Evolutionary conservation across 2,797 vertebrate genomes (phyloP).

Genomic region (Heliangelus exortis): DNA sequence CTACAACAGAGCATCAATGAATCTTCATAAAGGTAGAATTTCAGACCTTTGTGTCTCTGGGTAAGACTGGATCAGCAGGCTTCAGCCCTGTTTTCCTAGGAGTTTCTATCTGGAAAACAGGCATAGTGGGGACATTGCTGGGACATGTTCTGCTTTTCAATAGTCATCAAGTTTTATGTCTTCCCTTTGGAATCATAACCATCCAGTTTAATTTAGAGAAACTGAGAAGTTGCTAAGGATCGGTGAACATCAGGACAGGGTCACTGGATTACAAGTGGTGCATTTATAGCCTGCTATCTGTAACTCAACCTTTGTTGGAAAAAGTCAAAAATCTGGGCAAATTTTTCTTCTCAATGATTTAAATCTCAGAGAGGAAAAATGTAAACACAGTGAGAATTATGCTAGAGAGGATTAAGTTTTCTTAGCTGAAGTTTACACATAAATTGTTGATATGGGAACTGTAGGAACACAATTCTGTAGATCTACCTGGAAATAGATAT

Average conservation of each 20-base stretch:
- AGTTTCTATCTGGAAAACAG: not conserved
- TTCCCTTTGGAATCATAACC: not conserved
- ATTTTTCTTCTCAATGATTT: not conserved
- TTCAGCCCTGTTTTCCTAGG: not conserved
- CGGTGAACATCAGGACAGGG: not conserved
- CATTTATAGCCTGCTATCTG: not conserved
- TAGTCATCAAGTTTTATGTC: not conserved
- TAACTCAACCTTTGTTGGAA: not conserved
- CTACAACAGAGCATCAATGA: not conserved
- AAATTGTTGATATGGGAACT: not conserved
- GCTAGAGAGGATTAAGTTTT: not conserved
- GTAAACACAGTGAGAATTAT: not conserved
- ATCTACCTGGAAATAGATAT: not conserved
- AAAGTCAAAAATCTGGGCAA: not conserved
- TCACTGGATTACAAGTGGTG: not conserved
- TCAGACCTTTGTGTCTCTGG: not conserved
- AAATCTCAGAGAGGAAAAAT: not conserved
- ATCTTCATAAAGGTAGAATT: not conserved
- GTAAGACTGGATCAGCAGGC: not conserved
- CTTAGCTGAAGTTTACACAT: not conserved
- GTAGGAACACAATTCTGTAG: not conserved
- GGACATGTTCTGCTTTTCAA: not conserved
- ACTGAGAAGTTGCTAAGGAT: not conserved
- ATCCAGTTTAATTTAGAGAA: not conserved
- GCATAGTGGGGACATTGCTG: not conserved